Evolutionary conservation across 2,113 vertebrate species (phyloP).

Genomic region (Apeltes quadracus): DNA sequence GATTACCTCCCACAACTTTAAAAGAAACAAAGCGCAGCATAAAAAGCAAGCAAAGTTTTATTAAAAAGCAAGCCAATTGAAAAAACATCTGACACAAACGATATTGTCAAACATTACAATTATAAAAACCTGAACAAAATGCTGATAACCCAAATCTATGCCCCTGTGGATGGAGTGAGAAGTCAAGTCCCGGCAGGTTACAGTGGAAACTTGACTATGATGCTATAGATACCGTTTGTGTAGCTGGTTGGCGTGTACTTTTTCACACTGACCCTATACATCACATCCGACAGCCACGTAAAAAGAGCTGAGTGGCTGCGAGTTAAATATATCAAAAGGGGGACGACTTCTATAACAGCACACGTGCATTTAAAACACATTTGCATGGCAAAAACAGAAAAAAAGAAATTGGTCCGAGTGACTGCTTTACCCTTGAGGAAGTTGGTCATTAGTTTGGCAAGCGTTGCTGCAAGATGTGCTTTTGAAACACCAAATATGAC

Average conservation of each 20-base stretch:
- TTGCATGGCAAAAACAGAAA: not conserved
- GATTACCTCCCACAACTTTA: not conserved
- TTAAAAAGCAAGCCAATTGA: not conserved
- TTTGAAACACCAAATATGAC: not conserved
- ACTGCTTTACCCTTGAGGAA: not conserved
- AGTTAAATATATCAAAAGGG: constrained; percentile 74
- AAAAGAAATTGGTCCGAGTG: not conserved
- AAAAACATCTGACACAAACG: not conserved
- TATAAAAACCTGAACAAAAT: too few species aligned
- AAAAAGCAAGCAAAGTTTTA: too few species aligned
- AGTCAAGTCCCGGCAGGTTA: constrained; percentile 10
- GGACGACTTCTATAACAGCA: constrained; percentile 7
- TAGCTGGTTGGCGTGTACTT: constrained; percentile 28
- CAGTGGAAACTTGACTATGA: constrained; percentile 17
- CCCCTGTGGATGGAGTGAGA: not conserved
- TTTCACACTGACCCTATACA: constrained; percentile 54
- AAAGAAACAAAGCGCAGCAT: not conserved
- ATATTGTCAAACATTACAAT: not conserved
- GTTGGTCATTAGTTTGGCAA: not conserved
- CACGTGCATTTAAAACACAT: not conserved
- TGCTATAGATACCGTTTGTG: constrained; percentile 36
- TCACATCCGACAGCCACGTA: constrained; percentile 41
- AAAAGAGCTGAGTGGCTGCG: constrained; percentile 55
- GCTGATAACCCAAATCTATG: not conserved
- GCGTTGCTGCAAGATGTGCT: not conserved